Base-by-base conservation (phyloP, 2,888 invertebrate species). In the Blastobasis lacticolella region DNA sequence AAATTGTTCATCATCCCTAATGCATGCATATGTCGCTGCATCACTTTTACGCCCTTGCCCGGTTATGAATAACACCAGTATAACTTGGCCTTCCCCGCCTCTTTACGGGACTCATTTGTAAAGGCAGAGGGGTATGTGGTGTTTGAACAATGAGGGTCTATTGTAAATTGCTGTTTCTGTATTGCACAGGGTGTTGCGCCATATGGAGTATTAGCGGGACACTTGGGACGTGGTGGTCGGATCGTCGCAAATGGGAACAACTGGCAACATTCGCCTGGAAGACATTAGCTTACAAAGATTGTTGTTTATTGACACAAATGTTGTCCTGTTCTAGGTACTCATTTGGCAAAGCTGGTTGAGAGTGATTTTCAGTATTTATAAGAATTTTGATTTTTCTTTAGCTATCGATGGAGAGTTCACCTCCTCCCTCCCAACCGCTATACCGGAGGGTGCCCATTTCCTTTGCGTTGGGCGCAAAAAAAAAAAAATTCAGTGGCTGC, bases 1-100 rank as follows among this genome's bases (percentile, higher is more conserved):
- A 74, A 75, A 75, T 77, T 74, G 78, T 80, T 78, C 84, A 81
- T 83, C 79, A 71, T 73, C 76, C 78, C 77, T 86, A 87, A 87
- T 85, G 86, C 85, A 81, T 85, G 78, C 87, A 87, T 84, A 87
- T 87, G 87, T 81, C 83, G 81, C 79, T 79, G 78, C 77, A 81
- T 79, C 78, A 80, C 71, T 71, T 77, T 78, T 67, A 76, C 81
- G 79, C 81, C 85, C 86, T 78, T 63, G 65, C 69, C 67, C 62
- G 72, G 65, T 71, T 75, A 75, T 77, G 74, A 77, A 78, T 81
- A 78, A 73, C 65, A 65, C 83, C 73, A 76, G 52, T 56, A 38
- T 61, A 64, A 45, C 10, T 43, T 54, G 82, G 70, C 5, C 76
- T 61, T 45, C 63, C 50, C 46, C 49, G 51, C 52, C 51, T 51